Conservation (phyloP, 2,113 vertebrate genomes). For the Ploceus nigricollis region DNA sequence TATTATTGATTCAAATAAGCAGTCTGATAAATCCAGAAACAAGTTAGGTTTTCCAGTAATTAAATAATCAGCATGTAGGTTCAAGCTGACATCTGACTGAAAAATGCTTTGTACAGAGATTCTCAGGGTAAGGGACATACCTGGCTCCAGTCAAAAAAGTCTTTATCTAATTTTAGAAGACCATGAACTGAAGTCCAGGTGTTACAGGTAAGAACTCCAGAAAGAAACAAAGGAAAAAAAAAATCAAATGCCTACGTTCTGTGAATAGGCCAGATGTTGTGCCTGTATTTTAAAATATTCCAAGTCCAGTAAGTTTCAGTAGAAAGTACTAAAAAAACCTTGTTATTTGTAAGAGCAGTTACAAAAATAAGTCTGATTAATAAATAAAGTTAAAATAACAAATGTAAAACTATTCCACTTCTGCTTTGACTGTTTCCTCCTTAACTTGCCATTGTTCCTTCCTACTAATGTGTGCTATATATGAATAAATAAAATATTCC, state of each 20-base stretch:
- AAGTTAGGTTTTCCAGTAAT: background rate
- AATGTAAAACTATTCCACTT: background rate
- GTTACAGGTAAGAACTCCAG: background rate
- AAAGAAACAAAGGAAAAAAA: background rate
- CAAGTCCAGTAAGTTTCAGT: background rate
- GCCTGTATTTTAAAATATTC: background rate
- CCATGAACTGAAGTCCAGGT: background rate
- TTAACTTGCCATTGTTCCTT: background rate
- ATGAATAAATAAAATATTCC: background rate
- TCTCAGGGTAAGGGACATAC: background rate
- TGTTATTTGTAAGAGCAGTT: background rate
- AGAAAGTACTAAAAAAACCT: background rate
- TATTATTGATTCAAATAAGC: background rate
- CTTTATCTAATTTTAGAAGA: background rate
- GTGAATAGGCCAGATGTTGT: background rate
- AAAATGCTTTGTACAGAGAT: background rate
- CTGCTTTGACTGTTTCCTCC: background rate
- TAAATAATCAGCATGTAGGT: background rate
- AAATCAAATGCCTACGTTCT: background rate
- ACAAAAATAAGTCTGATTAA: background rate
- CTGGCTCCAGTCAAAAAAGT: background rate
- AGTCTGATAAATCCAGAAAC: background rate
- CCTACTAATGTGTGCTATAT: background rate
- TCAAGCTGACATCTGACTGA: background rate
- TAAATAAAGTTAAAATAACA: background rate